These are phyloP conservation scores for Molanna angustata DNA, from an alignment of 2,888 invertebrate species.

Conservation along the genomic window DNA sequence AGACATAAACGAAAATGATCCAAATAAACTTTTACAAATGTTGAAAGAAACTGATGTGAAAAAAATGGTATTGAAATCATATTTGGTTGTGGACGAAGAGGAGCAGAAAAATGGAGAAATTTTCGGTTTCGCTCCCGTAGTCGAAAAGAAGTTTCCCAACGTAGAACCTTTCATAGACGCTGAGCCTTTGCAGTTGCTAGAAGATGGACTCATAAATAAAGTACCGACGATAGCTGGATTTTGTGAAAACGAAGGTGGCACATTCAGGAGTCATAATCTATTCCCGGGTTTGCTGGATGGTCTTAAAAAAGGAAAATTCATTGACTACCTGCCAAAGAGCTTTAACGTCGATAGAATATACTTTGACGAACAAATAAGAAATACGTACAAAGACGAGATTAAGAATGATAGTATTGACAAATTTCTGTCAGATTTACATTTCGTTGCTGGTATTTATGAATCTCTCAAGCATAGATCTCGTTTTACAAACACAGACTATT, in stretches of 20 bases:
- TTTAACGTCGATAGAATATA: constrained; percentile 46
- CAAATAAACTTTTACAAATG: constrained; percentile 39
- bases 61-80: constrained; percentile 6
- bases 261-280: constrained; percentile 45
- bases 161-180: constrained; percentile 46
- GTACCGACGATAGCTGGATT: constrained; percentile 55
- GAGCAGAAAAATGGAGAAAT: constrained; percentile 32
- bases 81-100: constrained; percentile 1
- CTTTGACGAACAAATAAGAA: constrained; percentile 40
- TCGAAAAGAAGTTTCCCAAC: constrained; percentile 39
- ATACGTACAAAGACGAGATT: constrained; percentile 38
- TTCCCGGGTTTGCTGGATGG: constrained; percentile 43
- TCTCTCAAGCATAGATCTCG: constrained; percentile 28
- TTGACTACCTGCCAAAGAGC: constrained; percentile 44
- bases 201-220: constrained; percentile 41
- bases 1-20: constrained; percentile 38
- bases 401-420: constrained; percentile 34
- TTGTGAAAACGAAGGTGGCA: constrained; percentile 55
- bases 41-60: constrained; percentile 35
- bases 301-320: constrained; percentile 46
- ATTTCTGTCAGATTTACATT: constrained; percentile 41
- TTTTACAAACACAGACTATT: constrained; percentile 32
- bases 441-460: constrained; percentile 38
- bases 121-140: constrained; percentile 46
- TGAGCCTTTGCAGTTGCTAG: constrained; percentile 49